These are phyloP conservation scores for Harpalus rubripes DNA, from an alignment of 2,888 invertebrate species.

Conservation along the genomic window DNA sequence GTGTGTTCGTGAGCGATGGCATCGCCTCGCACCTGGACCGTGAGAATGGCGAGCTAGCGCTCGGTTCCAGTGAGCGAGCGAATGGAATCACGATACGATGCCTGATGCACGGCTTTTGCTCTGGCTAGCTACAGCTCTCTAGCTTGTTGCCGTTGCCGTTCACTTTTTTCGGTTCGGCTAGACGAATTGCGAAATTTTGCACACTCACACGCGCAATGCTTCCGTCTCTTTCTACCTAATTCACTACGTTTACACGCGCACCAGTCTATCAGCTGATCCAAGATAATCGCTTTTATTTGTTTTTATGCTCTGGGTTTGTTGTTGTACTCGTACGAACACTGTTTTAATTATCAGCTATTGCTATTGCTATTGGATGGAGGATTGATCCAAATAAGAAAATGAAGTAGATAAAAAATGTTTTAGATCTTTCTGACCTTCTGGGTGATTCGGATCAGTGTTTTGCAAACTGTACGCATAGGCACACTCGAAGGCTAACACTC, in stretches of 20 bases:
- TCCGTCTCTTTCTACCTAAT: constrained; percentile 56
- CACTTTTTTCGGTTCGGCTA: constrained; percentile 66
- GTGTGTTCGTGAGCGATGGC: not conserved
- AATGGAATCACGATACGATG: constrained; percentile 31
- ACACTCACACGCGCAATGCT: constrained; percentile 61
- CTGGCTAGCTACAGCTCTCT: not conserved
- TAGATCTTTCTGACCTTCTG: constrained; percentile 36
- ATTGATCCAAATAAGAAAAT: constrained; percentile 29
- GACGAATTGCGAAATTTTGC: constrained; percentile 67
- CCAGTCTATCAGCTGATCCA: constrained; percentile 47
- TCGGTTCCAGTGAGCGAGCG: constrained; percentile 23
- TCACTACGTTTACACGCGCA: constrained; percentile 32
- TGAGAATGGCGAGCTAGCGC: constrained; percentile 15
- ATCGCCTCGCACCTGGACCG: constrained; percentile 14
- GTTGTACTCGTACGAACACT: constrained; percentile 4
- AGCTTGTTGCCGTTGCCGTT: constrained; percentile 60
- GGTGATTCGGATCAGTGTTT: constrained; percentile 23
- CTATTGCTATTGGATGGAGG: not conserved
- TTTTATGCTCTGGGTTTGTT: constrained; percentile 24
- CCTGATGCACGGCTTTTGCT: constrained; percentile 27
- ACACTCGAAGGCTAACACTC: constrained; percentile 10
- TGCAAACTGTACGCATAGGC: constrained; percentile 32
- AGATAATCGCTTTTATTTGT: constrained; percentile 38
- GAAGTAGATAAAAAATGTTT: constrained; percentile 34
- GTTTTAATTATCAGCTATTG: constrained; percentile 7